These are phyloP conservation scores for Shargacucullia verbasci DNA, from an alignment of 2,888 invertebrate species.

Conservation along the genomic window DNA sequence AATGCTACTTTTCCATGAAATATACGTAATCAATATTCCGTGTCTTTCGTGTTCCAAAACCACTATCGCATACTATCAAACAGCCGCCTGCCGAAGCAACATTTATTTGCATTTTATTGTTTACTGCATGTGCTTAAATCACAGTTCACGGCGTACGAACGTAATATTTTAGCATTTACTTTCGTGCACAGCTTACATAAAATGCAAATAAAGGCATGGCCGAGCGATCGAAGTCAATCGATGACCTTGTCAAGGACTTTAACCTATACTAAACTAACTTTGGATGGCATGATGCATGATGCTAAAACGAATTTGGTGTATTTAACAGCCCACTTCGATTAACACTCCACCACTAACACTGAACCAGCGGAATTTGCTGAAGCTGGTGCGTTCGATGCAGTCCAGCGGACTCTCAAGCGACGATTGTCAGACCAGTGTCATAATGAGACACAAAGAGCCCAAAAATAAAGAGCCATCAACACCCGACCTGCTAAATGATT, in stretches of 20 bases:
- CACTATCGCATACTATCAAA: slow-evolving; percentile 71
- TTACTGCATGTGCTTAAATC: slow-evolving; percentile 87
- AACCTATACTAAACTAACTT: slow-evolving; percentile 70
- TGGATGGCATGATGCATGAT: slow-evolving; percentile 84
- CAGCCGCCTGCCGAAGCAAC: slow-evolving; percentile 72
- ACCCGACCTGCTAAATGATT: slow-evolving; percentile 89
- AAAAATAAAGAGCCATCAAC: slow-evolving; percentile 86
- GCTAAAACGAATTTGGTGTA: slow-evolving; percentile 83
- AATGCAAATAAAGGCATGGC: slow-evolving; percentile 85
- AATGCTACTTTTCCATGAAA: slow-evolving; percentile 48
- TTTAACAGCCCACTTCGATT: slow-evolving; percentile 88
- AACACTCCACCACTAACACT: slow-evolving; percentile 87
- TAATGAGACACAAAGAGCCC: slow-evolving; percentile 85
- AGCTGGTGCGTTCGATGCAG: slow-evolving; percentile 89
- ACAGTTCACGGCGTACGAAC: slow-evolving; percentile 77
- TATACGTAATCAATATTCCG: slow-evolving; percentile 62
- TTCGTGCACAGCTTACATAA: slow-evolving; percentile 88
- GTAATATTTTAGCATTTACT: slow-evolving; percentile 72
- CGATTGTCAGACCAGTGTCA: slow-evolving; percentile 86
- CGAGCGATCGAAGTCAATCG: slow-evolving; percentile 65
- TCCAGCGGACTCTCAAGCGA: slow-evolving; percentile 88
- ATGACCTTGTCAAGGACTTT: slow-evolving; percentile 68
- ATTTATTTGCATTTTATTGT: slow-evolving; percentile 89
- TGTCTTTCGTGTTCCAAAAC: slow-evolving; percentile 68
- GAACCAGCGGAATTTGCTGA: slow-evolving; percentile 89